These are phyloP conservation scores for Philereme transversata DNA, from an alignment of 2,888 invertebrate genomes.

Conservation along the genomic window DNA sequence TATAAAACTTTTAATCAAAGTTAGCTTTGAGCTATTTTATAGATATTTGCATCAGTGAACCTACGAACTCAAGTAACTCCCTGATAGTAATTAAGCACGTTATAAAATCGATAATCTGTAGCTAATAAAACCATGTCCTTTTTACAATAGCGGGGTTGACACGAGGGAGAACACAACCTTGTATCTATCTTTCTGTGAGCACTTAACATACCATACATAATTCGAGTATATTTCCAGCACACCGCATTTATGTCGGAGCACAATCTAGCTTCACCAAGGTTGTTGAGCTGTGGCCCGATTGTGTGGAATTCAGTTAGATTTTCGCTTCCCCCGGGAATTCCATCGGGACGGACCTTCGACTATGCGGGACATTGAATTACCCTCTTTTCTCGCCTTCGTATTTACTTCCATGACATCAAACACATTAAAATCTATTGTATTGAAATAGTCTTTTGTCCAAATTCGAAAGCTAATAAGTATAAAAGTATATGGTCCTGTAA, in stretches of 20 bases:
- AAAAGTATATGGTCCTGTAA: neutral
- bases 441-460: neutral
- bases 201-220: neutral
- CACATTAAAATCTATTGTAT: neutral
- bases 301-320: constrained; percentile 30
- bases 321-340: constrained; percentile 21
- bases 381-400: neutral
- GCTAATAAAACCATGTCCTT: constrained; percentile 7
- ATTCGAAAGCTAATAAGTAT: neutral
- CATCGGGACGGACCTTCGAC: constrained; percentile 13
- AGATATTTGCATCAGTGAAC: too few relatives aligned
- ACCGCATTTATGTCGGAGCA: neutral
- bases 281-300: constrained; percentile 6
- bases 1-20: too few relatives aligned
- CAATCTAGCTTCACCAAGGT: constrained; percentile 12
- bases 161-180: constrained; percentile 5
- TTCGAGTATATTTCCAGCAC: too few relatives aligned
- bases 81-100: neutral
- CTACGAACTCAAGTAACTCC: too few relatives aligned
- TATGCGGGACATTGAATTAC: constrained; percentile 4
- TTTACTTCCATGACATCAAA: neutral
- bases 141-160: neutral
- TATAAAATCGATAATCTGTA: constrained; percentile 10
- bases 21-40: too few relatives aligned
- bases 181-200: neutral